Percentiles rank a stretch among this genome's conserved stretches.
Evolutionary conservation across 1,140 invertebrate species (phyloP).

Genomic region (Hetaerina americana): DNA sequence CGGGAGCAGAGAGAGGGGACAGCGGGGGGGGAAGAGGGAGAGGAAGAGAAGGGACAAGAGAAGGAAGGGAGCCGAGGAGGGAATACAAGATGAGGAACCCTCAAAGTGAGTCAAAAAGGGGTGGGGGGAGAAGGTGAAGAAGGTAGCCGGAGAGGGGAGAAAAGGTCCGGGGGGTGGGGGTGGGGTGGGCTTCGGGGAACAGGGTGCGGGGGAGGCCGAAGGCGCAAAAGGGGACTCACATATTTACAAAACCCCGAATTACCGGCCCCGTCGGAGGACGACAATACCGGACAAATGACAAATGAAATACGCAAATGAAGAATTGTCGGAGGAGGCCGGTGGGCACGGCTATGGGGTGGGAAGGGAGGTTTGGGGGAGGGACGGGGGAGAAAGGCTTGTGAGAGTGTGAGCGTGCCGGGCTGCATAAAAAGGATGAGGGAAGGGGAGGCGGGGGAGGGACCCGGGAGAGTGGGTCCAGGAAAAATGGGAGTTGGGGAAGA

Average conservation of each 20-base stretch:
- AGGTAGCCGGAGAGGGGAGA: not conserved
- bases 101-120: not conserved
- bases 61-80: not conserved
- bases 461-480: not conserved
- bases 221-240: not conserved
- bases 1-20: not conserved
- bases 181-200: too few relatives aligned
- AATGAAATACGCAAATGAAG: slow-evolving; percentile 37
- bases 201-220: too few relatives aligned
- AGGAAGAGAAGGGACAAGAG: not conserved
- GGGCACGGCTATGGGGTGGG: not conserved
- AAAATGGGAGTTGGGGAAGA: not conserved
- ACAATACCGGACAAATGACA: slow-evolving; percentile 35
- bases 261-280: slow-evolving; percentile 1
- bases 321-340: slow-evolving; percentile 27
- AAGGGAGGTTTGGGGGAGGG: not conserved
- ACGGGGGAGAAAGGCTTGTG: too few relatives aligned
- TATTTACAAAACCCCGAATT: not conserved
- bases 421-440: not conserved
- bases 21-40: not conserved
- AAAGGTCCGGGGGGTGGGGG: not conserved
- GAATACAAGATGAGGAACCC: not conserved
- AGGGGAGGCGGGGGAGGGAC: not conserved
- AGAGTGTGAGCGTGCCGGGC: not conserved
- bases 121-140: not conserved